Conservation (phyloP, 2,888 invertebrate species). For the Hirtodrosophila duncani region DNA sequence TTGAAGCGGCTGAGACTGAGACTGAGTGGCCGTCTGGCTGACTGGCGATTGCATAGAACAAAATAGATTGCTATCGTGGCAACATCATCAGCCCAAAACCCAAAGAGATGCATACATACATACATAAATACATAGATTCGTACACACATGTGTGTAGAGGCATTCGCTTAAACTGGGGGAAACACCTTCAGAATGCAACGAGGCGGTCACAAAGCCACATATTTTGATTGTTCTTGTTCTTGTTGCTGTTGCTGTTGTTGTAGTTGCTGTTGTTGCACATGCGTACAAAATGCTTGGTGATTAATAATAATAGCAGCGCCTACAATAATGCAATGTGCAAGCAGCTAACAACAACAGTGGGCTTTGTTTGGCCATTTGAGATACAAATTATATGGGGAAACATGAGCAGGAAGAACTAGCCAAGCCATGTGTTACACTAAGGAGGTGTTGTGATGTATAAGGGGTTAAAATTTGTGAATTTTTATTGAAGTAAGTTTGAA, state of each 20-base stretch:
- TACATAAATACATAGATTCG: slow-evolving; percentile 19
- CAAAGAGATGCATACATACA: slow-evolving; percentile 40
- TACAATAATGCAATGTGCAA: slow-evolving; percentile 34
- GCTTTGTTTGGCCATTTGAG: slow-evolving; percentile 9
- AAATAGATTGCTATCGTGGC: slow-evolving; percentile 74
- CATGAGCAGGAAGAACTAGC: no score
- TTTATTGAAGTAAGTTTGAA: no score
- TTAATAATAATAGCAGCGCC: slow-evolving; percentile 71
- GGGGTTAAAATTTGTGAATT: no score
- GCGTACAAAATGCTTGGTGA: slow-evolving; percentile 71
- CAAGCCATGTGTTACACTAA: no score
- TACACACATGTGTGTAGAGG: slow-evolving; percentile 17
- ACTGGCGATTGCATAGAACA: slow-evolving; percentile 62
- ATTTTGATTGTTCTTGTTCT: slow-evolving; percentile 48
- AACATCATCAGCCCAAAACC: slow-evolving; percentile 64
- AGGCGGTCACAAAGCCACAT: slow-evolving; percentile 65
- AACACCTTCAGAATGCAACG: slow-evolving; percentile 71
- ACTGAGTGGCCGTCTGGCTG: slow-evolving; percentile 34
- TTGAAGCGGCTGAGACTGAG: slow-evolving; percentile 18
- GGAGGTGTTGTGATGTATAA: no score
- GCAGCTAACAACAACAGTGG: slow-evolving; percentile 38
- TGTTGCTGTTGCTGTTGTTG: slow-evolving; percentile 26
- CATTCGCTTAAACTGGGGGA: slow-evolving; percentile 19
- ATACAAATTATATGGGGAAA: no score
- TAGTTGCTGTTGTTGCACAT: slow-evolving; percentile 47